A percentile compares a stretch with the other conserved stretches of the same genome.
phyloP scores from a whole-genome alignment of 2,797 vertebrate genomes.

The Pseudochaenichthys georgianus region DNA sequence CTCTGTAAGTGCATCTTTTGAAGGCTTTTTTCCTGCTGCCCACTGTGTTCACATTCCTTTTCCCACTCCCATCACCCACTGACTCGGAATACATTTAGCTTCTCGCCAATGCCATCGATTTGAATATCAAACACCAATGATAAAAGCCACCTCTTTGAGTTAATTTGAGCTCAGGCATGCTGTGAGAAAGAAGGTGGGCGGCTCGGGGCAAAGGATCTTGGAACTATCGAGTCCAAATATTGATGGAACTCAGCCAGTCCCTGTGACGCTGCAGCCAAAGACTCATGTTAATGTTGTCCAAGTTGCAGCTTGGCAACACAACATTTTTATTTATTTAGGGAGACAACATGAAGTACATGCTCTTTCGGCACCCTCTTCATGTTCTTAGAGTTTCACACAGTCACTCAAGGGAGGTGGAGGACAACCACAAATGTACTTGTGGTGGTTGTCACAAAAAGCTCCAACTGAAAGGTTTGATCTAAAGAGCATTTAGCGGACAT shows the following conservation, averaged over 20 bases:
- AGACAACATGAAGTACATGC: slow-evolving; percentile 34
- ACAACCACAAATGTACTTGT: slow-evolving; percentile 4
- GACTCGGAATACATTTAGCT: slow-evolving; percentile 57
- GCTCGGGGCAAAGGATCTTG: slow-evolving; percentile 53
- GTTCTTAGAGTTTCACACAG: slow-evolving; percentile 13
- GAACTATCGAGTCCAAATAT: slow-evolving; percentile 78
- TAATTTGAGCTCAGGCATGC: slow-evolving; percentile 67
- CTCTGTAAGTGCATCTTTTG: slow-evolving; percentile 44
- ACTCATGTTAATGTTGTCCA: slow-evolving; percentile 63
- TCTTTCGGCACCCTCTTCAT: slow-evolving; percentile 27
- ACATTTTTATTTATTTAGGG: slow-evolving; percentile 55
- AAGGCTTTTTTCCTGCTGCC: slow-evolving; percentile 25
- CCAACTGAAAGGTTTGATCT: neutral
- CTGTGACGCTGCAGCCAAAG: slow-evolving; percentile 63
- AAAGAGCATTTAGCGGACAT: slow-evolving; percentile 12
- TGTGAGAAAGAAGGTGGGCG: slow-evolving; percentile 68
- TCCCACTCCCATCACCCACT: slow-evolving; percentile 53
- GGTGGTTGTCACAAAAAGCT: slow-evolving; percentile 18
- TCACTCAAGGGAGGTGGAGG: slow-evolving; percentile 30
- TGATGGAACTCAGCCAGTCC: slow-evolving; percentile 73
- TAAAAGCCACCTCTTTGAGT: slow-evolving; percentile 74
- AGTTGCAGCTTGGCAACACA: slow-evolving; percentile 62
- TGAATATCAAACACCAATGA: slow-evolving; percentile 80
- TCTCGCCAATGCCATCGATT: slow-evolving; percentile 72
- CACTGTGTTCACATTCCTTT: slow-evolving; percentile 30